Evolutionary conservation across 2,797 vertebrate genomes (phyloP), one percentile per base, ranked within the genome.

Genomic region (Luscinia megarhynchos): DNA sequence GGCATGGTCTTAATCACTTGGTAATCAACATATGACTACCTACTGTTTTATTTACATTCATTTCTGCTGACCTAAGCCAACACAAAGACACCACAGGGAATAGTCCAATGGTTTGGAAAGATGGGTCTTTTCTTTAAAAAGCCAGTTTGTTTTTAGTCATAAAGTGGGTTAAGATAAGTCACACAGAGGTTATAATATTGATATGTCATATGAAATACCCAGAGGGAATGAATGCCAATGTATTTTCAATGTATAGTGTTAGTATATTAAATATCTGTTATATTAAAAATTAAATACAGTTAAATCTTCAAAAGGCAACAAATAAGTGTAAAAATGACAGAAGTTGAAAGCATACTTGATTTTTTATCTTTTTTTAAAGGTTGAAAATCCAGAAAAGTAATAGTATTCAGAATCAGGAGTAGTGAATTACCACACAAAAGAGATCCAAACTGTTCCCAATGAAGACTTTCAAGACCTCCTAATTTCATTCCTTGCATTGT

Each of bases 401-500:
- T 57, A 59, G 22, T 58, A 58, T 43, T 70, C 68, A 83, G 23
- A 36, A 89, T 26, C 14, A 30, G 40, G 16, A 94, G 38, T 12
- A 40, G 11, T 88, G 68, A 91, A 41, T 77, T 29, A 5, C 11
- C 36, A 81, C 10, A 12, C 8, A 46, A 87, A 76, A 94, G 45
- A 6, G 12, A 76, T 69, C 93, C 68, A 73, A 55, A 76, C 12
- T 51, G 8, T 30, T 94, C 48, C 55, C 10, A 0, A 12, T 23
- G 30, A 88, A 70, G 22, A 61, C n/a, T 93, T 95, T 84, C 15
- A 93, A 95, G 69, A 59, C 40, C 32, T 80, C 11, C 13, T 51
- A 55, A 79, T 67, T 94, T 50, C 51, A 87, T 61, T 90, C 13
- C n/a, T 72, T 90, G 59, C 14, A 68, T 90, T 89, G 88, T 62